A percentile compares a stretch with the other conserved stretches of the same genome.
These are phyloP conservation scores for Acanthopleura granulata DNA, from an alignment of 2,888 invertebrate genomes.

Conservation along the genomic window DNA sequence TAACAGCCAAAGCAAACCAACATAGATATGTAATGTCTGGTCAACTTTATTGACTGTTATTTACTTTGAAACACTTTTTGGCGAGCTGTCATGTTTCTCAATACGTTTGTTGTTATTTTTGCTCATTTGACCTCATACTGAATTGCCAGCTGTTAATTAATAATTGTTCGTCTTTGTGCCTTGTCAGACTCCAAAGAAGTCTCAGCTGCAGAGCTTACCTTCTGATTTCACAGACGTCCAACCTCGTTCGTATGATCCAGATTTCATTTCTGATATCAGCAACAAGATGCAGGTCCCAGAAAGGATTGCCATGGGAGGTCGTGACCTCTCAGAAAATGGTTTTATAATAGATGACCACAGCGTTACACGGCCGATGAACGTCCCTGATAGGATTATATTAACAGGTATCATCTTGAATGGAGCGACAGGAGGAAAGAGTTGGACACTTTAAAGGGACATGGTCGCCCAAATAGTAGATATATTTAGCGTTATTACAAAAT, in stretches of 20 bases:
- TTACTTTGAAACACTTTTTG: too few relatives aligned
- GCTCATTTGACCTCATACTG: too few relatives aligned
- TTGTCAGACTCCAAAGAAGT: background rate
- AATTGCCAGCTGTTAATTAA: too few relatives aligned
- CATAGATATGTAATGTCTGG: too few relatives aligned
- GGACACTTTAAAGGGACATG: too few relatives aligned
- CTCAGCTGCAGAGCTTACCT: conserved; percentile 47
- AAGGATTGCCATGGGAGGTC: conserved; percentile 79
- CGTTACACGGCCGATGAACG: conserved; percentile 78
- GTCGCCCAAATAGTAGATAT: too few relatives aligned
- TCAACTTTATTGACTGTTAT: too few relatives aligned
- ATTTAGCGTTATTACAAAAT: too few relatives aligned
- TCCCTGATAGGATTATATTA: conserved; percentile 92
- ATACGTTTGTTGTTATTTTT: too few relatives aligned
- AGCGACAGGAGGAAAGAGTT: too few relatives aligned
- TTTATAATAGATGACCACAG: conserved; percentile 8
- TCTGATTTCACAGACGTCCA: conserved; percentile 60
- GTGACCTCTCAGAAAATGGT: conserved; percentile 15
- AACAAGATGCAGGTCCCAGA: conserved; percentile 87
- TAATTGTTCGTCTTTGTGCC: background rate
- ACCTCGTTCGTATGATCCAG: conserved; percentile 76
- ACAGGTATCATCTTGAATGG: conserved; percentile 75
- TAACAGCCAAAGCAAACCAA: too few relatives aligned
- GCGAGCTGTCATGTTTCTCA: too few relatives aligned
- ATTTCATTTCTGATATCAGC: conserved; percentile 83